phyloP scores from a whole-genome alignment of 2,113 vertebrate species.

The Boleophthalmus pectinirostris region DNA sequence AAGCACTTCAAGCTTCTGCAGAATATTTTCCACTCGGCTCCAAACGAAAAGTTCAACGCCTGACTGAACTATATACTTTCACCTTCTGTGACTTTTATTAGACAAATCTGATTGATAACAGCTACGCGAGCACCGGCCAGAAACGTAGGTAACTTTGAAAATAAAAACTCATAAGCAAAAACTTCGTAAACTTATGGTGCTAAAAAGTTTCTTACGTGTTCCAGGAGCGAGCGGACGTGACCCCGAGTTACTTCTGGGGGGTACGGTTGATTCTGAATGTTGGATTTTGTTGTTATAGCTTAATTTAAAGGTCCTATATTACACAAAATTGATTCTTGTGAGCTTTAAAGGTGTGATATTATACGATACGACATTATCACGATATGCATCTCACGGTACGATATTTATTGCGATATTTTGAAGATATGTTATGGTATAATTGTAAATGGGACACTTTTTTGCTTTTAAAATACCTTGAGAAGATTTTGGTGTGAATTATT shows the following conservation, averaged over 20 bases:
- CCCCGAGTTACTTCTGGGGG: constrained; percentile 32
- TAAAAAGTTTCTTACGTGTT: constrained; percentile 44
- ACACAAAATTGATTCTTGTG: no score
- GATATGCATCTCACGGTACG: no score
- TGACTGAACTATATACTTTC: constrained; percentile 15
- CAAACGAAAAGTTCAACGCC: constrained; percentile 54
- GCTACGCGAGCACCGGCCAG: constrained; percentile 28
- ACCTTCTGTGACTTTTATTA: constrained; percentile 42
- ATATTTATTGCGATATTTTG: no score
- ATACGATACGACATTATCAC: no score
- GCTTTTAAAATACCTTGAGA: no score
- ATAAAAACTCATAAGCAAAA: constrained; percentile 40
- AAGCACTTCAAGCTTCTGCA: constrained; percentile 61
- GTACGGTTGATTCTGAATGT: constrained; percentile 38
- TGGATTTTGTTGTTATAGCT: constrained; percentile 21
- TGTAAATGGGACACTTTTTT: no score
- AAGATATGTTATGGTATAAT: no score
- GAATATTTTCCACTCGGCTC: constrained; percentile 64
- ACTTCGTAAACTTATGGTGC: constrained; percentile 34
- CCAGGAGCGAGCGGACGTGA: constrained; percentile 29
- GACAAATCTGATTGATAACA: constrained; percentile 38
- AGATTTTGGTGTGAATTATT: no score
- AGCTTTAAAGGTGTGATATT: no score
- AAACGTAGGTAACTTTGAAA: constrained; percentile 2
- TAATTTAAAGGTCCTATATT: no score